Conservation (phyloP, 2,888 invertebrate genomes). For the Lypha dubia region DNA sequence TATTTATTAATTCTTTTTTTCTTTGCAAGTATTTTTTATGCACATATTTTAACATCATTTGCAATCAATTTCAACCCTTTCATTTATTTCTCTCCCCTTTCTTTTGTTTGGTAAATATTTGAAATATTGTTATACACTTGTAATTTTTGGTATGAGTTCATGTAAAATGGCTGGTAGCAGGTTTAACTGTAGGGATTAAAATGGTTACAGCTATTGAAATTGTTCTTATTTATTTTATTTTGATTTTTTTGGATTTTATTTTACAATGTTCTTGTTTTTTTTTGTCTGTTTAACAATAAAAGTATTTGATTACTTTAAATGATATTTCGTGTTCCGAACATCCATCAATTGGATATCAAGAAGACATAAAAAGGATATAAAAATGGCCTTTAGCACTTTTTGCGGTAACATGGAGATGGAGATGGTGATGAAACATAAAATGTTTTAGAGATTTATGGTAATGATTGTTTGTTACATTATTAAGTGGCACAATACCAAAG, state of each 20-base stretch:
- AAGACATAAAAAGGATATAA: conserved; percentile 58
- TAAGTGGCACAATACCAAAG: too few relatives aligned
- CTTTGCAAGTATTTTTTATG: conserved; percentile 28
- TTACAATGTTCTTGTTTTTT: conserved; percentile 30
- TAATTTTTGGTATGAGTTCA: conserved; percentile 55
- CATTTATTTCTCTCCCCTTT: conserved; percentile 31
- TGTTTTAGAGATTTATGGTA: conserved; percentile 42
- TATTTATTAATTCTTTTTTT: not conserved
- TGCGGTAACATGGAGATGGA: conserved; percentile 12
- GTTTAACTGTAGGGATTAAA: not conserved
- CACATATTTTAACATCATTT: conserved; percentile 66
- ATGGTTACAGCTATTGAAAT: conserved; percentile 38
- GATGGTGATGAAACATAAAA: conserved; percentile 14
- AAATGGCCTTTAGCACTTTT: conserved; percentile 12
- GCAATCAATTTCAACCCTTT: conserved; percentile 72
- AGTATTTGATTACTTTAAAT: conserved; percentile 59
- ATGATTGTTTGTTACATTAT: conserved; percentile 17
- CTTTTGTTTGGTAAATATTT: conserved; percentile 74
- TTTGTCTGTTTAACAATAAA: conserved; percentile 43
- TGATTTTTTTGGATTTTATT: conserved; percentile 54
- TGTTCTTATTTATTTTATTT: conserved; percentile 55
- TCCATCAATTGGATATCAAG: conserved; percentile 73
- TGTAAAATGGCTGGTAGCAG: conserved; percentile 32
- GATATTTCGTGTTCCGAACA: conserved; percentile 51
- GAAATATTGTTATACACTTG: conserved; percentile 80